Percentiles rank a stretch among this genome's conserved stretches.
Conservation (phyloP, 2,113 vertebrate species). For the Mobula birostris region DNA sequence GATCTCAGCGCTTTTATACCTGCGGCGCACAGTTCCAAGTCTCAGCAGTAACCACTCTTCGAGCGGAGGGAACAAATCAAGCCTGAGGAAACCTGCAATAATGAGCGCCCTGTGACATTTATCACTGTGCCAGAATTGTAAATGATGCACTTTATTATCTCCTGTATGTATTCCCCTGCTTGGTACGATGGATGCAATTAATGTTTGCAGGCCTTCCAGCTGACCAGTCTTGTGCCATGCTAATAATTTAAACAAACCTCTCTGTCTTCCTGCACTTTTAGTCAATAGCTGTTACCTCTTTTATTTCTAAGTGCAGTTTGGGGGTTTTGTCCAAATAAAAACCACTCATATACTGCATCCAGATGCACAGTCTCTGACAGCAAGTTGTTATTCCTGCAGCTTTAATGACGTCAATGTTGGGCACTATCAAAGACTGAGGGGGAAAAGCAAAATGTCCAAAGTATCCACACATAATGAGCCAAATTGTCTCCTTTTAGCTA, state of each 20-base stretch:
- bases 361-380: constrained; percentile 14
- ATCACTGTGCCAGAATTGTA: constrained; percentile 14
- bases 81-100: neutral
- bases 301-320: neutral
- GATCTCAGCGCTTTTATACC: neutral
- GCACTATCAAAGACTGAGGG: neutral
- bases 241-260: neutral
- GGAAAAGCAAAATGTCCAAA: neutral
- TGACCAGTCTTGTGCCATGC: neutral
- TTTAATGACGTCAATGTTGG: neutral
- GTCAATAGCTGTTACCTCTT: neutral
- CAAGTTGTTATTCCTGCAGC: neutral
- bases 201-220: neutral
- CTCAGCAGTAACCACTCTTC: neutral
- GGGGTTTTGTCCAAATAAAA: neutral
- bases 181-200: neutral
- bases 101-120: neutral
- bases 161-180: no score
- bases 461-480: neutral
- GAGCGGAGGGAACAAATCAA: neutral
- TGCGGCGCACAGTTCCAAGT: no score
- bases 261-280: neutral
- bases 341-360: neutral
- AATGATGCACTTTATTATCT: constrained; percentile 24
- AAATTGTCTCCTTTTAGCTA: neutral